These are phyloP conservation scores for Pipistrellus kuhlii DNA, from an alignment of 2,797 vertebrate genomes.

Conservation along the genomic window DNA sequence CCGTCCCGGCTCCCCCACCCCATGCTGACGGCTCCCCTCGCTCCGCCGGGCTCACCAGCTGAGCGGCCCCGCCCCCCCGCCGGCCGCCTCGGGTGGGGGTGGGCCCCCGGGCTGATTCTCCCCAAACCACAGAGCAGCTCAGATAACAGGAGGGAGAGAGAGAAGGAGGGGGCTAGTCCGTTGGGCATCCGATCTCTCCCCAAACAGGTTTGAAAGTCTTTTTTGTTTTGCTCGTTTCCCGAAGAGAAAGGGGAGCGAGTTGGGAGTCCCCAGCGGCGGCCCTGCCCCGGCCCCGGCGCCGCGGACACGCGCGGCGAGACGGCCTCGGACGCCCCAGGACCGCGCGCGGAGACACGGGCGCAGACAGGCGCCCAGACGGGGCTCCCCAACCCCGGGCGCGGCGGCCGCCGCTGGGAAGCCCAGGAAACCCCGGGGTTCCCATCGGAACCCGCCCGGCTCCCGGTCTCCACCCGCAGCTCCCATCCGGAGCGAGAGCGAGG, in stretches of 20 bases:
- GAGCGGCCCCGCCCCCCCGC: slow-evolving; percentile 69
- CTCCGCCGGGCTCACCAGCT: slow-evolving; percentile 59
- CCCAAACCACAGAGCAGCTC: slow-evolving; percentile 81
- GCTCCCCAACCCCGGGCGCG: slow-evolving; percentile 65
- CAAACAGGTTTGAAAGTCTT: slow-evolving; percentile 83
- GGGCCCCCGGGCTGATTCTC: slow-evolving; percentile 68
- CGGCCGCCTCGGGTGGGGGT: slow-evolving; percentile 48
- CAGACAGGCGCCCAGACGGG: slow-evolving; percentile 57
- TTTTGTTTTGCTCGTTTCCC: slow-evolving; percentile 78
- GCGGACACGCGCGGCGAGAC: slow-evolving; percentile 48
- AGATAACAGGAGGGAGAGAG: slow-evolving; percentile 72
- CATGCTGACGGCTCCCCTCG: slow-evolving; percentile 10
- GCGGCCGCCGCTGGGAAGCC: slow-evolving; percentile 47
- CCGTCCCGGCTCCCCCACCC: not conserved
- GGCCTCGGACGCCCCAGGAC: slow-evolving; percentile 45
- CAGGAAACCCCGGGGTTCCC: slow-evolving; percentile 60
- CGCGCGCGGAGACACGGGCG: slow-evolving; percentile 60
- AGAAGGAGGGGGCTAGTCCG: slow-evolving; percentile 67
- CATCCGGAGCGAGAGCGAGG: not conserved
- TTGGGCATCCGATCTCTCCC: slow-evolving; percentile 81
- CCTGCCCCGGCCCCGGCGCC: slow-evolving; percentile 20
- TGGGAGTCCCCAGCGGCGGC: slow-evolving; percentile 31
- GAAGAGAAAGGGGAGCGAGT: slow-evolving; percentile 11
- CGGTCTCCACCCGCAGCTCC: not conserved
- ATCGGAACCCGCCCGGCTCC: not conserved